Evolutionary conservation across 2,888 invertebrate genomes (phyloP).

Genomic region (Blastobasis adustella): DNA sequence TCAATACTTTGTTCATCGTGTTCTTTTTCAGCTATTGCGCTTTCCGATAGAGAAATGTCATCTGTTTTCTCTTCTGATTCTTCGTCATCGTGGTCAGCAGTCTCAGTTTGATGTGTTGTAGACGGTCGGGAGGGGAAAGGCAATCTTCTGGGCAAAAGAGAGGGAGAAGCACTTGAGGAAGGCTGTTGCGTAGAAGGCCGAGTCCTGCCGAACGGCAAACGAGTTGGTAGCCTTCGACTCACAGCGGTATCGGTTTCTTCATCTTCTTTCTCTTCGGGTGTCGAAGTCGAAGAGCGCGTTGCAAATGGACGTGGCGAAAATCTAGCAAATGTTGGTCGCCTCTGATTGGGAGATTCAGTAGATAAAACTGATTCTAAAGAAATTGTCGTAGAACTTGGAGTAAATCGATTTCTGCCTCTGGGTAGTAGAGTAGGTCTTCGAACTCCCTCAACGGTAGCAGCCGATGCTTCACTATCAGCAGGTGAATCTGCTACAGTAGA

Average conservation of each 20-base stretch:
- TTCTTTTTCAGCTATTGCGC: constrained; percentile 64
- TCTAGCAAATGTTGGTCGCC: constrained; percentile 50
- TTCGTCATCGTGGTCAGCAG: constrained; percentile 31
- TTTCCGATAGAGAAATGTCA: constrained; percentile 65
- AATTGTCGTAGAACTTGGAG: constrained; percentile 39
- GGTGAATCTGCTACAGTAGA: constrained; percentile 31
- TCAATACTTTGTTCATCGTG: constrained; percentile 37
- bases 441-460: constrained; percentile 49
- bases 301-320: constrained; percentile 64
- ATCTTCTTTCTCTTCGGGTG: constrained; percentile 20
- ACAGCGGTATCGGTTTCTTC: constrained; percentile 22
- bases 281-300: constrained; percentile 24
- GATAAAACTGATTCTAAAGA: constrained; percentile 22
- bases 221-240: constrained; percentile 33
- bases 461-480: constrained; percentile 56
- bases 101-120: constrained; percentile 36
- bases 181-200: constrained; percentile 28
- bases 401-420: constrained; percentile 52
- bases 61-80: constrained; percentile 53
- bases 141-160: constrained; percentile 40
- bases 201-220: constrained; percentile 44
- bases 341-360: constrained; percentile 32
- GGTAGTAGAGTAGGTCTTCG: constrained; percentile 43
- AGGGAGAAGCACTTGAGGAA: constrained; percentile 12
- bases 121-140: constrained; percentile 41